Evolutionary conservation across 2,888 invertebrate genomes (phyloP).

Genomic region (Leptopilina myrica): DNA sequence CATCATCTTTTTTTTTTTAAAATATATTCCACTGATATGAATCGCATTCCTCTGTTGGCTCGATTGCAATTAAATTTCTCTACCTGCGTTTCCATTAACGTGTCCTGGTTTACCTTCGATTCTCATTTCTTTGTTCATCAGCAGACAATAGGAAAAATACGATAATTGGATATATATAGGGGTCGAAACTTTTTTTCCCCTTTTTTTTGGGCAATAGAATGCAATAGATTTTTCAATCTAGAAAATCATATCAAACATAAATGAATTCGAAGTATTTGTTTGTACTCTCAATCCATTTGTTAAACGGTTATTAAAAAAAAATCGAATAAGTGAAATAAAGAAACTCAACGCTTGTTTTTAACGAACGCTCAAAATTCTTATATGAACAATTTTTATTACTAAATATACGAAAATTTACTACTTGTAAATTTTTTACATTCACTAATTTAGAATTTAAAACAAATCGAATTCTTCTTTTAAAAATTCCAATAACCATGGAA

Average conservation of each 20-base stretch:
- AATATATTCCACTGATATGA: conserved; percentile 18
- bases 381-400: too few species aligned
- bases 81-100: conserved; percentile 1
- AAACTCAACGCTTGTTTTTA: too few species aligned
- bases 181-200: not conserved
- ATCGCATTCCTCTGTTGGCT: not conserved
- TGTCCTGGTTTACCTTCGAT: conserved; percentile 20
- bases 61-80: conserved; percentile 30
- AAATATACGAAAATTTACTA: too few species aligned
- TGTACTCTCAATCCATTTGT: not conserved
- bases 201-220: not conserved
- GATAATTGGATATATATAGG: not conserved
- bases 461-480: too few species aligned
- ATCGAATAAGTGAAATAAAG: too few species aligned
- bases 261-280: not conserved
- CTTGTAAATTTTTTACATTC: too few species aligned
- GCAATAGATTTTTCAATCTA: conserved; percentile 1
- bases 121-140: conserved; percentile 12
- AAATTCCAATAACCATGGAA: too few species aligned
- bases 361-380: too few species aligned
- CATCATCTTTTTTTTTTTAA: not conserved
- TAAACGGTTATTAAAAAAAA: not conserved
- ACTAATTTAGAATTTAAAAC: too few species aligned
- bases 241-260: not conserved
- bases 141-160: conserved; percentile 28